These are phyloP conservation scores for Himalopsyche anomala DNA, from an alignment of 2,888 invertebrate species.

Conservation along the genomic window DNA sequence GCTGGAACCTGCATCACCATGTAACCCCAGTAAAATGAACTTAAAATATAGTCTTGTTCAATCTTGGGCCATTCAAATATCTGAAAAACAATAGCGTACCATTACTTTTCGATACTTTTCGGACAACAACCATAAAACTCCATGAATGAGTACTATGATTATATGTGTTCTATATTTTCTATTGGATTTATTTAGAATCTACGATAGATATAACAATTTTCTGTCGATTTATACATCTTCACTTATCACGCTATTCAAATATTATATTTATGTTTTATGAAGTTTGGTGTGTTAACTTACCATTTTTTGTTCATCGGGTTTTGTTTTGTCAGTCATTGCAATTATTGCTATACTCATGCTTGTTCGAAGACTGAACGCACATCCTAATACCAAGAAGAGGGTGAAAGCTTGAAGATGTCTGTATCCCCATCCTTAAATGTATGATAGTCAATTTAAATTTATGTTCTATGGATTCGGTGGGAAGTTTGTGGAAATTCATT, in stretches of 20 bases:
- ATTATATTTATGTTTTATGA: too few relatives aligned
- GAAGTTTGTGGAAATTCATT: too few relatives aligned
- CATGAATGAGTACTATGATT: too few relatives aligned
- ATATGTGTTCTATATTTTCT: too few relatives aligned
- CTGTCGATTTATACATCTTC: too few relatives aligned
- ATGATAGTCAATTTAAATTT: too few relatives aligned
- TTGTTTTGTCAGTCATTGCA: slow-evolving; percentile 72
- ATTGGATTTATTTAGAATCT: too few relatives aligned
- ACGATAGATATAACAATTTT: too few relatives aligned
- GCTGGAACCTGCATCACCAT: slow-evolving; percentile 78
- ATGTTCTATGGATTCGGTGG: too few relatives aligned
- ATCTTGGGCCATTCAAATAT: slow-evolving; percentile 78
- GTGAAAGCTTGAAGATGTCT: slow-evolving; percentile 77
- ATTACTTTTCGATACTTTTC: too few relatives aligned
- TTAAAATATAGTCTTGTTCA: slow-evolving; percentile 78
- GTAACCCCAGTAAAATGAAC: slow-evolving; percentile 84
- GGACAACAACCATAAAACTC: too few relatives aligned
- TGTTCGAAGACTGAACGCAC: slow-evolving; percentile 77
- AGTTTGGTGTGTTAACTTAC: neutral
- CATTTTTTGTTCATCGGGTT: slow-evolving; percentile 22
- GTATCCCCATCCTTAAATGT: slow-evolving; percentile 71
- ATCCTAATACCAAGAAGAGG: slow-evolving; percentile 74
- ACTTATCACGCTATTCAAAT: too few relatives aligned
- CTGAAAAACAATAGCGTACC: slow-evolving; percentile 69
- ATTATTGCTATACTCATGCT: slow-evolving; percentile 76